Base-by-base conservation (phyloP, 2,888 invertebrate genomes). In the Polietes domitor region DNA sequence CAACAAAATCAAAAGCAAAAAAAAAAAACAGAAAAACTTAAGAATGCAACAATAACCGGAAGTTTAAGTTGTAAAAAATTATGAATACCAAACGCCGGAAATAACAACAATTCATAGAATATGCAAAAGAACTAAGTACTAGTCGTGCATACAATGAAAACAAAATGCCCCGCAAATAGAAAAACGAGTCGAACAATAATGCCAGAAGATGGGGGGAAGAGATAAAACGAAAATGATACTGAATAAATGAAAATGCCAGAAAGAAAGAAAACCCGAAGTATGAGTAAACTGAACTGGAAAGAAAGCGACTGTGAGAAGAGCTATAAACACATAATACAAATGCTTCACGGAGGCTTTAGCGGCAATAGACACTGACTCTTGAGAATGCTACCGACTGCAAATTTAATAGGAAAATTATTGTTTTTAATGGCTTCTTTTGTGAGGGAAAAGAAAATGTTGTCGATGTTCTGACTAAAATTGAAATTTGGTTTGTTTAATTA, bases 51-150 rank as follows among this genome's bases (percentile, higher is more conserved):
- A 73, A 61, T 61, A 58, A 61, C 15, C 73, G 73, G 73, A 73
- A 58, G 43, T 61, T 41, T 15, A 58, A 73, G 73, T 73, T 58
- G 58, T 73, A 73, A 61, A 73, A 73, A 73, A 73, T 73, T 73
- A 73, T 61, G 61, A 61, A 73, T 73, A 58, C 43, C 58, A 73
- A 73, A 61, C n/a, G 41, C 73, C 73, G 73, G 73, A 73, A 58
- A 58, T 73, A 73, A 73, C 71, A 58, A 61, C 58, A 73, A 73
- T 73, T 73, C 58, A 41, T 43, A 61, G 41, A 61, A 73, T 41
- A 61, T 61, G 43, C 58, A 58, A 24, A 58, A 61, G 10, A 12
- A 73, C 37, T 37, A 37, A 37, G 37, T 47, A 47, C n/a, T n/a
- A 73, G 24, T 58, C n/a, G 12, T 12, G 5, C 15, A 47, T 47